A percentile compares a stretch with the other conserved stretches of the same genome.
These are phyloP conservation scores for Bambusicola thoracicus DNA, from an alignment of 2,113 vertebrate genomes.

Conservation along the genomic window DNA sequence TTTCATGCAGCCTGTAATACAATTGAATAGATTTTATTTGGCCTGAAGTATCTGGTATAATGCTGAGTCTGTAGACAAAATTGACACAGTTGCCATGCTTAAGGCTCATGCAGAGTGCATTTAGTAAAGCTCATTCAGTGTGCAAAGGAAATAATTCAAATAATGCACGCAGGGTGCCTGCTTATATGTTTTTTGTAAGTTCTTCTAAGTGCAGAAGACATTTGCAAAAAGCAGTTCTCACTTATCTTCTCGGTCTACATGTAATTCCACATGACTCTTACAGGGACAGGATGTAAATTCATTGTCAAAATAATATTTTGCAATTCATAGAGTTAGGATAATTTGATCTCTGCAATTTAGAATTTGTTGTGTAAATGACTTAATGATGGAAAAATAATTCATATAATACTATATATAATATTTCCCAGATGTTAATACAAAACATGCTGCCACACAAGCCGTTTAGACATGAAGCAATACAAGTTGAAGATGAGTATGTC, in stretches of 20 bases:
- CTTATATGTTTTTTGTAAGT: not conserved
- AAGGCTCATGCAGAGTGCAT: accelerated
- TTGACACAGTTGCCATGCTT: not conserved
- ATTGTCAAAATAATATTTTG: not conserved
- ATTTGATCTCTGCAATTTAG: not conserved
- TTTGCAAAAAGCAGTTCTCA: not conserved
- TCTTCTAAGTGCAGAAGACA: not conserved
- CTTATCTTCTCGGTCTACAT: not conserved
- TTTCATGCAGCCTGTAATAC: not conserved
- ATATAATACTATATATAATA: not conserved
- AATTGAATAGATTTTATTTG: not conserved
- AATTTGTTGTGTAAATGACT: not conserved
- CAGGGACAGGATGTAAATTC: not conserved
- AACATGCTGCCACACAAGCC: not conserved
- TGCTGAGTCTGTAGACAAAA: not conserved
- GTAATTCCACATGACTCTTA: not conserved
- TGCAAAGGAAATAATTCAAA: not conserved
- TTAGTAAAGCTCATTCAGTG: not conserved
- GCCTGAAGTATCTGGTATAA: not conserved
- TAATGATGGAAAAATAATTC: not conserved
- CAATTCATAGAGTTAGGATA: not conserved
- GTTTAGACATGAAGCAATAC: not conserved
- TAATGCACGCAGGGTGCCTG: not conserved
- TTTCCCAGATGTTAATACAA: not conserved
- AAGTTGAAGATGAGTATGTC: not conserved